phyloP scores from a whole-genome alignment of 2,113 vertebrate species.

The Microcebus ravelobensis region DNA sequence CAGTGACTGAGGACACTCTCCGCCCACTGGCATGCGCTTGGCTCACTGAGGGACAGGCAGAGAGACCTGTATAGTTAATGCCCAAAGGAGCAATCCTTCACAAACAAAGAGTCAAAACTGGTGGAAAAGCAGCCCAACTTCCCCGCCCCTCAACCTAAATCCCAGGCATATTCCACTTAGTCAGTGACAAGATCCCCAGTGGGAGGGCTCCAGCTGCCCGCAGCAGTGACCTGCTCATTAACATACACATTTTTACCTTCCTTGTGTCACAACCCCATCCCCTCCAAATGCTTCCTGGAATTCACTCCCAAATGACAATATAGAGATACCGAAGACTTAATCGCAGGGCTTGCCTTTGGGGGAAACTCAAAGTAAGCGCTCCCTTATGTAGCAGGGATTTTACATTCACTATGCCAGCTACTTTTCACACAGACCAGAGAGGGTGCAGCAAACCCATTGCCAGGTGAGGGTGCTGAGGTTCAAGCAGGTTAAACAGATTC shows the following conservation, averaged over 20 bases:
- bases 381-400: not conserved
- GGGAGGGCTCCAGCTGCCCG: not conserved
- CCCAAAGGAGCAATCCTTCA: not conserved
- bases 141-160: not conserved
- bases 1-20: too few species aligned
- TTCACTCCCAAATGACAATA: not conserved
- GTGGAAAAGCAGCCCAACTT: not conserved
- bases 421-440: not conserved
- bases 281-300: not conserved
- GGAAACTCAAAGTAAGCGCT: not conserved
- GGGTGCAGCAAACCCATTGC: too few species aligned
- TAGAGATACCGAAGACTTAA: not conserved
- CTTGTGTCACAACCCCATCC: not conserved
- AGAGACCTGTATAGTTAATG: not conserved
- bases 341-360: not conserved
- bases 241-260: not conserved
- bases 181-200: not conserved
- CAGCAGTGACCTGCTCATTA: not conserved
- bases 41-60: not conserved
- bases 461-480: not conserved
- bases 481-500: not conserved
- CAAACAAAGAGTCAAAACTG: not conserved
- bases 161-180: not conserved
- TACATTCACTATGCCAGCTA: not conserved
- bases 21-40: not conserved